A percentile compares a stretch with the other conserved stretches of the same genome.
Conservation (phyloP, 2,797 vertebrate species). For the Sphenodon punctatus region DNA sequence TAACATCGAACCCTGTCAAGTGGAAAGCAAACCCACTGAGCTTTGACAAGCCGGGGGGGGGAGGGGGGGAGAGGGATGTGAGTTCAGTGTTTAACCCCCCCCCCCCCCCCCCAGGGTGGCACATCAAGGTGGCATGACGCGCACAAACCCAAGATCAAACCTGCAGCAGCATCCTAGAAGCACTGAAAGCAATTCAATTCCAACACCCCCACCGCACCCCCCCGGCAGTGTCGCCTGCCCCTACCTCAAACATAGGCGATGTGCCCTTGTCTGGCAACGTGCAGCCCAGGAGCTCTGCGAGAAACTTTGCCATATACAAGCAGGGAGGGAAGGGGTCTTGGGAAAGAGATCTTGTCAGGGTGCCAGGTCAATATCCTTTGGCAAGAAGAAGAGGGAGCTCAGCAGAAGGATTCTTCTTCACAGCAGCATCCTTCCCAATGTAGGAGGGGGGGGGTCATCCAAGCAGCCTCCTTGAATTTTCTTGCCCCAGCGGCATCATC, state of each 20-base stretch:
- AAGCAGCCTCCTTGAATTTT: not conserved
- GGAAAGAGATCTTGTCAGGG: slow-evolving; percentile 9
- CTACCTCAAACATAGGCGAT: slow-evolving; percentile 80
- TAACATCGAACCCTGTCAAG: not conserved
- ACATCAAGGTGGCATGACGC: not conserved
- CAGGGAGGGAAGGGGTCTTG: slow-evolving; percentile 22
- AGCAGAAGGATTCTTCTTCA: not conserved
- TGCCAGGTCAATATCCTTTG: not conserved
- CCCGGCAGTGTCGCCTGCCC: slow-evolving; percentile 29
- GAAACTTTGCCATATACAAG: slow-evolving; percentile 85
- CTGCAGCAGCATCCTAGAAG: not conserved
- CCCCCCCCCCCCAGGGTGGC: not conserved
- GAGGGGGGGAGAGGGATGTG: not conserved
- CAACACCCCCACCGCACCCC: not conserved
- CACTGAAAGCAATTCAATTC: not conserved
- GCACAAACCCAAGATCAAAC: no score
- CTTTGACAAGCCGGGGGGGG: not conserved
- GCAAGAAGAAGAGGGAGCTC: not conserved
- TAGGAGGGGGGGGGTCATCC: not conserved
- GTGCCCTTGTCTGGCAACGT: slow-evolving; percentile 79
- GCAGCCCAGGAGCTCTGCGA: slow-evolving; percentile 84
- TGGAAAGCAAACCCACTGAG: not conserved
- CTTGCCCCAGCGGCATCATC: not conserved
- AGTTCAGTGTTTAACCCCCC: not conserved
- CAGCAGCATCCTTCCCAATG: not conserved